Evolutionary conservation across 2,797 vertebrate genomes (phyloP).

Genomic region (Sus cebifrons): DNA sequence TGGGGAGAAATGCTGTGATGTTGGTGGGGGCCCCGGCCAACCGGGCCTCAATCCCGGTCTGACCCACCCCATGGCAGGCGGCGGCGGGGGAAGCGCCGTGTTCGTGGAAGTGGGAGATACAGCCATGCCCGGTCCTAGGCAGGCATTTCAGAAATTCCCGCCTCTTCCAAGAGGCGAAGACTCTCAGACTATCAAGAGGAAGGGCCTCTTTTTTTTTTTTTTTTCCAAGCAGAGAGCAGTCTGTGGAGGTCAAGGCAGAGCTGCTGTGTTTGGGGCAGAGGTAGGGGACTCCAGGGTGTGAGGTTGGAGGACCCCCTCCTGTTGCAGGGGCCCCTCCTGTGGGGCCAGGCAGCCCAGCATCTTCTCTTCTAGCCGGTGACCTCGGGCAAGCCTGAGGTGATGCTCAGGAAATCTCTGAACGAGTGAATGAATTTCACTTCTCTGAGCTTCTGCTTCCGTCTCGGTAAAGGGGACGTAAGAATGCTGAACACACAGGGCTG

Average conservation of each 20-base stretch:
- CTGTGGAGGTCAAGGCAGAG: background rate
- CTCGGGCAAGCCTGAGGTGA: background rate
- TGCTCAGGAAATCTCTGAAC: background rate
- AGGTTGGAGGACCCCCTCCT: background rate
- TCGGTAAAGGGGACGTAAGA: background rate
- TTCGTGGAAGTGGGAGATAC: background rate
- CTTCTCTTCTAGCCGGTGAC: background rate
- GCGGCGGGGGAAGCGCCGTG: fast-evolving
- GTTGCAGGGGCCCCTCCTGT: background rate
- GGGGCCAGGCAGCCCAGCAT: background rate
- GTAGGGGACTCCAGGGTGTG: background rate
- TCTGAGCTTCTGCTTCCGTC: background rate
- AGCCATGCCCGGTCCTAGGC: background rate
- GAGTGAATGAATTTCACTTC: background rate
- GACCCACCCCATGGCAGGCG: too few species aligned
- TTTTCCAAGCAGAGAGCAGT: background rate
- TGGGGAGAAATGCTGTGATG: background rate
- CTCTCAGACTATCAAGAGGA: background rate
- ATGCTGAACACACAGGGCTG: background rate
- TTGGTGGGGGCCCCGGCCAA: background rate
- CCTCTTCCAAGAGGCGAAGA: background rate
- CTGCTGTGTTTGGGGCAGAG: background rate
- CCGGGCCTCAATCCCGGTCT: too few species aligned
- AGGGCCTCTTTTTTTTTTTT: too few species aligned
- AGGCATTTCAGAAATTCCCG: background rate